phyloP scores from a whole-genome alignment of 2,888 invertebrate genomes.

The Rosalia funebris region DNA sequence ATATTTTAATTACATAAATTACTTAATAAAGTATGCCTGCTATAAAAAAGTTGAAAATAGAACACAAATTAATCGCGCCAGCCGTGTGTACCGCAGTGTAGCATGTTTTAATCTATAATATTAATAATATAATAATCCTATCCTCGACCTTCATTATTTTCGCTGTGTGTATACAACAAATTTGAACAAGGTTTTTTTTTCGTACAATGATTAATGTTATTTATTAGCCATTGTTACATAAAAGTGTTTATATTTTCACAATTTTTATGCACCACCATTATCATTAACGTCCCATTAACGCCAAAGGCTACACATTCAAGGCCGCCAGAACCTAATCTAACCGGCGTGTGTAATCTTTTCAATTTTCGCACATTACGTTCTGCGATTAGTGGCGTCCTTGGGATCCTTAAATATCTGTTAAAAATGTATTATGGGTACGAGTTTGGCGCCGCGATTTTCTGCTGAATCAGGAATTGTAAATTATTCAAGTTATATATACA shows the following conservation, averaged over 20 bases:
- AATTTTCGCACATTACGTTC: conserved; percentile 12
- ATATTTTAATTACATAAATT: no score
- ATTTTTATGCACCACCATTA: conserved; percentile 18
- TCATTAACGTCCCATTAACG: conserved; percentile 17
- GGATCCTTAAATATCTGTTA: neutral
- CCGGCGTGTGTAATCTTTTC: conserved; percentile 5
- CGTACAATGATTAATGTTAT: conserved; percentile 14
- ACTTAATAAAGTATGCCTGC: no score
- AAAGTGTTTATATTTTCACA: conserved; percentile 19
- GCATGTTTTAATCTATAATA: neutral
- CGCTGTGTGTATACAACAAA: neutral
- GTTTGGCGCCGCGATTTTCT: neutral
- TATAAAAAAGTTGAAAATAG: no score
- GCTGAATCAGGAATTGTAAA: no score
- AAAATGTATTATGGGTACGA: neutral
- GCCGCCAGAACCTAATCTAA: neutral
- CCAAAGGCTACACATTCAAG: neutral
- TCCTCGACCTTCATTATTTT: conserved; percentile 10
- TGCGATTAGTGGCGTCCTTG: conserved; percentile 9
- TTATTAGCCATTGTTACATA: conserved; percentile 19
- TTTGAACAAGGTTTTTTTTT: conserved; percentile 11
- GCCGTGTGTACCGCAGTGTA: neutral
- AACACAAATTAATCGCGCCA: neutral
- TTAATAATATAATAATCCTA: neutral
- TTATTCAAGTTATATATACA: no score